Base-by-base conservation (phyloP, 1,140 invertebrate genomes). In the Andrena cerasifolii region DNA sequence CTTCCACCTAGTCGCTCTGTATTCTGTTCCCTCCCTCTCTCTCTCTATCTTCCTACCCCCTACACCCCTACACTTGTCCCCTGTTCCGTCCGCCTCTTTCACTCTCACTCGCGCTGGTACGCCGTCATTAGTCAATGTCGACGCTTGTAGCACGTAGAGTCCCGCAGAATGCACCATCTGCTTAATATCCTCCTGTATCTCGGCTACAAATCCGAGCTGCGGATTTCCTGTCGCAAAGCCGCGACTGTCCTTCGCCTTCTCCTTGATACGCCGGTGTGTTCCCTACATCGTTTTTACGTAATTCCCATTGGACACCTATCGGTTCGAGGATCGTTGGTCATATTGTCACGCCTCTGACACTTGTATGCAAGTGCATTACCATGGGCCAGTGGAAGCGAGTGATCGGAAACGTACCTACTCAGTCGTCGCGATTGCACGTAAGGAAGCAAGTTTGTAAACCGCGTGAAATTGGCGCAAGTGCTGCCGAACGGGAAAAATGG, bases 51-150 rank as follows among this genome's bases (percentile, higher is more conserved):
- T 80, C 24, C 81, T 63, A 67, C 49, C 65, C 81, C 80, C 78
- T 76, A 73, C 45, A 26, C 73, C 74, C 54, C 75, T 40, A 5
- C 10, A 3, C 84, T 75, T 80, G 10, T 24, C 2, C 36, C 24
- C 36, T 24, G 18, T 53, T 31, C 18, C 33, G 36, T 51, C 33
- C 58, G 16, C 68, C 61, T 4, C 43, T 24, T 33, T 43, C 16
- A n/a, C 16, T 14, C 43, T 58, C 71, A 28, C 56, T 33, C 73
- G 45, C 54, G 28, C 86, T 87, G 88, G 88, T 86, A 88, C 88
- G 86, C 89, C 90, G 90, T 92, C 91, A 93, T 92, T 93, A 93
- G 91, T 92, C 92, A 92, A 92, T 90, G 92, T 92, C 92, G 90
- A 88, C 91, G 90, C 90, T 87, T 84, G 87, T 88, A 89, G 87